phyloP scores from a whole-genome alignment of 2,888 invertebrate species.

The Drosophila robusta region DNA sequence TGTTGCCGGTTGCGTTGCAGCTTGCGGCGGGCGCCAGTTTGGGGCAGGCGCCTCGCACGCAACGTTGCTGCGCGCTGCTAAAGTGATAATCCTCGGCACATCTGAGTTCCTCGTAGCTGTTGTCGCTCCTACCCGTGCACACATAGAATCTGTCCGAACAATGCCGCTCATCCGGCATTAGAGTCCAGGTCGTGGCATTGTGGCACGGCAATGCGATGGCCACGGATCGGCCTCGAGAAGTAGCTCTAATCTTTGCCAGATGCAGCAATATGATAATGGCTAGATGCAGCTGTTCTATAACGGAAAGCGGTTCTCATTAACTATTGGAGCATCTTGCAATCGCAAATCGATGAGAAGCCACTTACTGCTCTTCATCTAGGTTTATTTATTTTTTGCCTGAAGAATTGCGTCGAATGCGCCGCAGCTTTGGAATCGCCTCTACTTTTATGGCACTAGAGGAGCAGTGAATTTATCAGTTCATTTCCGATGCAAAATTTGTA shows the following conservation, averaged over 20 bases:
- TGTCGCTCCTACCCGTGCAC: conserved; percentile 45
- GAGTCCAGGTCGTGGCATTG: conserved; percentile 28
- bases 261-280: conserved; percentile 6
- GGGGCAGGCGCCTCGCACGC: conserved; percentile 6
- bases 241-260: neutral
- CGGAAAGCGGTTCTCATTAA: neutral
- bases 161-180: conserved; percentile 45
- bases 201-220: conserved; percentile 3
- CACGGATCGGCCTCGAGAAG: neutral
- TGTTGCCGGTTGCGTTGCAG: conserved; percentile 3
- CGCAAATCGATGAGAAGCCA: neutral
- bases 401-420: conserved; percentile 11
- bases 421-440: conserved; percentile 3
- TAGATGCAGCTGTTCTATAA: conserved; percentile 12
- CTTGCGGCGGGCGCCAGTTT: neutral
- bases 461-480: conserved; percentile 42
- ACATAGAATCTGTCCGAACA: conserved; percentile 69
- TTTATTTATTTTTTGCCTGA: conserved; percentile 18
- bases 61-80: conserved; percentile 7
- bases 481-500: conserved; percentile 20
- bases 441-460: conserved; percentile 22
- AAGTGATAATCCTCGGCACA: conserved; percentile 10
- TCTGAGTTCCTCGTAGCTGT: conserved; percentile 20
- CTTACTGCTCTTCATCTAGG: conserved; percentile 29
- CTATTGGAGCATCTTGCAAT: neutral